Evolutionary conservation across 2,113 vertebrate genomes (phyloP), one percentile per base, ranked within the genome.

Genomic region (Mirounga angustirostris): DNA sequence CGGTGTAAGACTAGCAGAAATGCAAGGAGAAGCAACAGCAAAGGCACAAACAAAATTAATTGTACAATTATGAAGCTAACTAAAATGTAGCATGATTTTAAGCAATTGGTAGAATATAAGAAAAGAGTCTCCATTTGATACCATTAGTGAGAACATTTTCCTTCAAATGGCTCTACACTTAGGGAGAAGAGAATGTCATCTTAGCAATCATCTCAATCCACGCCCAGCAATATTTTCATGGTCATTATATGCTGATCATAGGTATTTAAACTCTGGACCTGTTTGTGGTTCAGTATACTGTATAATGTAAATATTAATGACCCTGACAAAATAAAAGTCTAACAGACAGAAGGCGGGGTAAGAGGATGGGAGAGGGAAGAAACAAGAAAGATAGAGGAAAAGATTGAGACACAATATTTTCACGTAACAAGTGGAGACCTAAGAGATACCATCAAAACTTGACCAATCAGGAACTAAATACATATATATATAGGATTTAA

Each of bases 31-130:
- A 95, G 26, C 7, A 82, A 33, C 26, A 89, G 43, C 0, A 92
- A 79, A 9, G 16, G 40, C n/a, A 81, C 86, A 74, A 90, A 76
- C 11, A 36, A 26, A 95, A n/a, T 78, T 40, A 93, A 59, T 58
- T 22, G n/a, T 36, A 33, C 1, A 26, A 8, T 54, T 50, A 80
- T 24, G 26, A 93, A 91, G 4, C 12, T 30, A 93, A 91, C 5
- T 5, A 52, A 96, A 91, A 65, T 33, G 7, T 43, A 40, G 9
- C 56, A 91, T 65, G 61, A 79, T 89, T 95, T 95, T 88, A 94
- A 88, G 26, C 4, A 78, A 58, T 15, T 52, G 50, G 65, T 76
- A 76, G 33, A 76, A 24, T 54, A 28, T 8, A 54, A 54, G 40
- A 46, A 40, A 59, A 79, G 54, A 36, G 13, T 76, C 65, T 52